Percentiles rank a stretch among this genome's conserved stretches.
Conservation (phyloP, 2,113 vertebrate genomes). For the Pseudorectes ferrugineus region DNA sequence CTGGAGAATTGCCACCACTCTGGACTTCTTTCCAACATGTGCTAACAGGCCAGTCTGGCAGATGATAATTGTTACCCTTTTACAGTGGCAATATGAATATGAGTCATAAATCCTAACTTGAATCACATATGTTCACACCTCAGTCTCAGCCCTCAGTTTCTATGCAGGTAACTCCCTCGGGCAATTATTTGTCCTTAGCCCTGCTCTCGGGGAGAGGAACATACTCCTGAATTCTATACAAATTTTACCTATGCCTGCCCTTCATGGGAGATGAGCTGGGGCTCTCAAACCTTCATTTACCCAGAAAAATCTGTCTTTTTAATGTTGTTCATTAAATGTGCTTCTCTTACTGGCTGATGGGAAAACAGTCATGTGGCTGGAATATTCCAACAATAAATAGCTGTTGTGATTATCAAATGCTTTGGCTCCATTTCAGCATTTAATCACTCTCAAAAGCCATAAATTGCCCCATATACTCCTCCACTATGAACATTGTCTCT, state of each 20-base stretch:
- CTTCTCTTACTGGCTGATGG: not conserved
- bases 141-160: not conserved
- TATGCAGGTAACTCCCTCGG: not conserved
- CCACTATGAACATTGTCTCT: not conserved
- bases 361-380: not conserved
- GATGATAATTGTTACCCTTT: not conserved
- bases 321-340: not conserved
- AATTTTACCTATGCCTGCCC: not conserved
- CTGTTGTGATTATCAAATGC: slow-evolving; percentile 4
- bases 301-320: not conserved
- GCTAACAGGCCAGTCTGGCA: not conserved
- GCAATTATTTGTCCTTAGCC: not conserved
- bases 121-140: not conserved
- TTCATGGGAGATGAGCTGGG: not conserved
- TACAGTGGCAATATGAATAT: not conserved
- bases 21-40: not conserved
- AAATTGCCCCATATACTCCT: slow-evolving; percentile 19
- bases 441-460: slow-evolving; percentile 32
- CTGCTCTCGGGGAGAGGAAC: not conserved
- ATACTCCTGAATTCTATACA: not conserved
- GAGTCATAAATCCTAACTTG: not conserved
- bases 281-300: not conserved
- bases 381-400: slow-evolving; percentile 40
- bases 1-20: rapidly evolving
- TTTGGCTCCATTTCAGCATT: slow-evolving; percentile 4